Base-by-base conservation (phyloP, 2,797 vertebrate species). In the Hylomyscus alleni region DNA sequence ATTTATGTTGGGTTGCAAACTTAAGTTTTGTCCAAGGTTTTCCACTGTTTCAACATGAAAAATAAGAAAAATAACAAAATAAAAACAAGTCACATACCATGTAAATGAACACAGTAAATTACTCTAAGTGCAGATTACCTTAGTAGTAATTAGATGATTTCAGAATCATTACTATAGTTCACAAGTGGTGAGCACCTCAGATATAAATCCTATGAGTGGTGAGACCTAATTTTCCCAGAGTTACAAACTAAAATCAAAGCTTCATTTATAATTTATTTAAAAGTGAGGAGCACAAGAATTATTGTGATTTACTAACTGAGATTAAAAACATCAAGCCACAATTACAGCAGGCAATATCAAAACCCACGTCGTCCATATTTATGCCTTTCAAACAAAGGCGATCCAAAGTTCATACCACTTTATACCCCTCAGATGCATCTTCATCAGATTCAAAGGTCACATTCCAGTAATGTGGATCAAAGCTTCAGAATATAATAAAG, bases 401-500 rank as follows among this genome's bases (percentile, higher is more conserved):
- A 81, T 65, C 67, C 29, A 89, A 92, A 76, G 47, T 80, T 93
- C 60, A 90, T 62, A 69, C 89, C 11, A 7, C 83, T 50, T 69
- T 65, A 90, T 1, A 89, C 26, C 94, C 85, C 34, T 88, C 78
- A 95, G 72, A 97, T 98, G 97, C 37, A 76, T 97, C 86, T 97
- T 98, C 94, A 93, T 95, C 84, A 75, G 91, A 98, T 29, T 22
- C 67, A 97, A 98, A 97, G 94, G 95, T 91, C 95, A 98, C 85
- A 98, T 92, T 94, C 40, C 97, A 98, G 44, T 20, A 65, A 85
- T 89, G 83, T 97, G 93, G 83, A 97, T 96, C 84, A 97, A 97
- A 97, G 93, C 96, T 97, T 97, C 56, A 72, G 72, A 97, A 97
- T 89, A 75, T 80, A 98, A 97, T 95, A 97, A 98, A 98, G 84